phyloP scores from a whole-genome alignment of 2,113 vertebrate species.

The Syrrhaptes paradoxus region DNA sequence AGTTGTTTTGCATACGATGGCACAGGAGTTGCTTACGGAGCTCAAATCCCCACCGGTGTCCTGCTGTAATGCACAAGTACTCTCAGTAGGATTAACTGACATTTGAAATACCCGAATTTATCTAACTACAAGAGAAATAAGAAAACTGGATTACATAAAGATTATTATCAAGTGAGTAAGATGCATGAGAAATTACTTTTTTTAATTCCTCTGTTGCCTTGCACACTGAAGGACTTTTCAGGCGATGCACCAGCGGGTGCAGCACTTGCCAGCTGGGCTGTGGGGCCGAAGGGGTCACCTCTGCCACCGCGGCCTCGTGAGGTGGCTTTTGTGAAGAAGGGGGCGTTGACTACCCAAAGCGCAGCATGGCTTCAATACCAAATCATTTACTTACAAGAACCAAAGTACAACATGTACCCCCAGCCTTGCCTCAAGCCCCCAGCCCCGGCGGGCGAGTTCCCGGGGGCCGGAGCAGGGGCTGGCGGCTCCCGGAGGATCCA shows the following conservation, averaged over 20 bases:
- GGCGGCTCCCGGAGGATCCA: no score
- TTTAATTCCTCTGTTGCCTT: not conserved
- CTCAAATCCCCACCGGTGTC: not conserved
- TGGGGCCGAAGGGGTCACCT: not conserved
- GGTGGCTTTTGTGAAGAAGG: not conserved
- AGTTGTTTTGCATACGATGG: not conserved
- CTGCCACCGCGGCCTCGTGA: not conserved
- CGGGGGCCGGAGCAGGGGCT: no score
- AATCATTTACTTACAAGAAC: not conserved
- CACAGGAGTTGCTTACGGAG: not conserved
- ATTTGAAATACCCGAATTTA: not conserved
- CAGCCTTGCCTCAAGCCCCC: fast-evolving
- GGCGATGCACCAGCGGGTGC: not conserved
- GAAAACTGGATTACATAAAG: not conserved
- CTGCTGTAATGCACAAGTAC: not conserved
- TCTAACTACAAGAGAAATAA: not conserved
- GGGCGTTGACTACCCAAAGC: not conserved
- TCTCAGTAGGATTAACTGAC: not conserved
- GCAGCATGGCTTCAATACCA: fast-evolving
- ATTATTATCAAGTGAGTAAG: not conserved
- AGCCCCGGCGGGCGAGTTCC: not conserved
- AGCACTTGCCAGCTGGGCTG: not conserved
- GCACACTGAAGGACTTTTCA: not conserved
- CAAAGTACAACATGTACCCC: not conserved
- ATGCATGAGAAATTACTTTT: not conserved